Evolutionary conservation across 2,888 invertebrate genomes (phyloP).

Genomic region (Monopis laevigella): DNA sequence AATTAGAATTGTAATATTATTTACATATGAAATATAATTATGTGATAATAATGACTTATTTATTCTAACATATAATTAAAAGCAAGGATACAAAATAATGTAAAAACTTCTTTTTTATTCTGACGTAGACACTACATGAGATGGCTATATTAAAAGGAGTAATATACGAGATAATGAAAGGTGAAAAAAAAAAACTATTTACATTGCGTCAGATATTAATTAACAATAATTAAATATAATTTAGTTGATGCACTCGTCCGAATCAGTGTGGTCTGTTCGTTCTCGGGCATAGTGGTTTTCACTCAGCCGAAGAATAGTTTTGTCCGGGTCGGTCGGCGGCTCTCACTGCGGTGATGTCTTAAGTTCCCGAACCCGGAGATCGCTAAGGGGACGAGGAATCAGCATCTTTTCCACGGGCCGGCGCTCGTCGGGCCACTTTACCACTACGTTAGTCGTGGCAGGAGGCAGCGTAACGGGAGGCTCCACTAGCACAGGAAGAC

Average conservation of each 20-base stretch:
- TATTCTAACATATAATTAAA: no score
- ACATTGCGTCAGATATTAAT: no score
- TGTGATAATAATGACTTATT: no score
- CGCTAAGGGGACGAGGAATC: constrained; percentile 23
- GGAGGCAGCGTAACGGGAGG: constrained; percentile 51
- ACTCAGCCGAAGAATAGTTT: background rate
- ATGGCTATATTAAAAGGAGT: no score
- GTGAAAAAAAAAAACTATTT: no score
- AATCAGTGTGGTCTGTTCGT: background rate
- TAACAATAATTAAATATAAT: constrained; percentile 9
- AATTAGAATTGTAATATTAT: no score
- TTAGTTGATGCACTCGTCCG: constrained; percentile 1
- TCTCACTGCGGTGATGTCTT: constrained; percentile 45
- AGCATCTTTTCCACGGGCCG: background rate
- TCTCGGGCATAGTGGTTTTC: background rate
- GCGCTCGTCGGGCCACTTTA: constrained; percentile 40
- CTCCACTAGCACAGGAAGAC: constrained; percentile 46
- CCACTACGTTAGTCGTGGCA: constrained; percentile 34
- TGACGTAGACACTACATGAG: no score
- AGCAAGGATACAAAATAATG: no score
- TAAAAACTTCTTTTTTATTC: no score
- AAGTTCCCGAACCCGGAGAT: constrained; percentile 43
- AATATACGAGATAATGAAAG: no score
- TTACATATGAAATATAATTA: no score
- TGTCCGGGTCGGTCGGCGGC: background rate